phyloP scores from a whole-genome alignment of 2,797 vertebrate species.

The Coccyzus lansbergi region DNA sequence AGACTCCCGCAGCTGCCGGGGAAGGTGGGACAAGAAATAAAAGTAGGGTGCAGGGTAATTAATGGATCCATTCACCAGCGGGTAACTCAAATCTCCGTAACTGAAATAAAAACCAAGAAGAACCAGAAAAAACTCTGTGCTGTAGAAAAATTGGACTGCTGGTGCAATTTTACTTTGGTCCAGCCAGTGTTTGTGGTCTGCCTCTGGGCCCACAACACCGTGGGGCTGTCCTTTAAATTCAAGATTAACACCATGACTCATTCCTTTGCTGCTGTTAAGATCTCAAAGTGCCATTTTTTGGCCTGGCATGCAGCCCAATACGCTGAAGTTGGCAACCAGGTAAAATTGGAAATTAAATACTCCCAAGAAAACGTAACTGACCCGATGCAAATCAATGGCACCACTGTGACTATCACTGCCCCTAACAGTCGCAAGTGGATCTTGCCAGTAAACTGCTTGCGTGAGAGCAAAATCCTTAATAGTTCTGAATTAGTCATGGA shows the following conservation, averaged over 20 bases:
- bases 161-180: constrained; percentile 61
- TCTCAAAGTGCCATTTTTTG: constrained; percentile 54
- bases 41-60: constrained; percentile 60
- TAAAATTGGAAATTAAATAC: constrained; percentile 42
- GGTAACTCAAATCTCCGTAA: constrained; percentile 53
- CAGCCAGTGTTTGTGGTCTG: constrained; percentile 66
- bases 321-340: constrained; percentile 10
- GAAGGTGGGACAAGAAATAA: constrained; percentile 49
- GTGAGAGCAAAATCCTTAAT: not conserved
- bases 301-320: constrained; percentile 15
- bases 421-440: not conserved
- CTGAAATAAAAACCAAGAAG: not conserved
- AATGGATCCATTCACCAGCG: constrained; percentile 19
- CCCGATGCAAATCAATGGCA: not conserved
- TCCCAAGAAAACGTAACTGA: constrained; percentile 38
- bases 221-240: constrained; percentile 66
- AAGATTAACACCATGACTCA: not conserved
- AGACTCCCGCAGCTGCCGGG: constrained; percentile 53
- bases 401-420: not conserved
- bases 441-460: constrained; percentile 15
- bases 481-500: not conserved
- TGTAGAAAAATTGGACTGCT: constrained; percentile 44
- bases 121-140: constrained; percentile 46
- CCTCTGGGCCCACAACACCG: constrained; percentile 1
- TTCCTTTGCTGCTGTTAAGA: constrained; percentile 33